These are phyloP conservation scores for Trochalopteron elliotii DNA, from an alignment of 2,113 vertebrate species.

Conservation along the genomic window DNA sequence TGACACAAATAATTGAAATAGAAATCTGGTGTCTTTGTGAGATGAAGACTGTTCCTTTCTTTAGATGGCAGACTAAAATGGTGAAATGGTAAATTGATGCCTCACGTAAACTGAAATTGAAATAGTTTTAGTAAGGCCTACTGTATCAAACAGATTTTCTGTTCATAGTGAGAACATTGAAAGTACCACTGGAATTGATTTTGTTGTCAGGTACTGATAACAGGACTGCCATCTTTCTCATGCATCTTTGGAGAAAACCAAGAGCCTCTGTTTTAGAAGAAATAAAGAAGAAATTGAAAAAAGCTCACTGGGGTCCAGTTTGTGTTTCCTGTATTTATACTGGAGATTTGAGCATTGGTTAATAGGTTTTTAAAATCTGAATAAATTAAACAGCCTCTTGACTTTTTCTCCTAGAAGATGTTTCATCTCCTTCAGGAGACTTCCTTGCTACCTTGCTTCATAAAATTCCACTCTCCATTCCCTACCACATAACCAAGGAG, in stretches of 20 bases:
- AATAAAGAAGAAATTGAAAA: neutral
- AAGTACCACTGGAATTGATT: neutral
- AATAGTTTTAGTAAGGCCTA: constrained; percentile 45
- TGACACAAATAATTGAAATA: constrained; percentile 51
- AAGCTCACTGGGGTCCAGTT: neutral
- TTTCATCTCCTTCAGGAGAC: neutral
- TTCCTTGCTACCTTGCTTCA: neutral
- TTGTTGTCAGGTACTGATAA: neutral
- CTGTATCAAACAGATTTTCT: constrained; percentile 45
- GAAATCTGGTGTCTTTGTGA: constrained; percentile 29
- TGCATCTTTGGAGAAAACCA: neutral
- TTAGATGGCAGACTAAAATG: neutral
- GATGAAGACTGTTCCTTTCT: constrained; percentile 27
- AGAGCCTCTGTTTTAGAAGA: neutral
- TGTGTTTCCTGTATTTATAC: neutral
- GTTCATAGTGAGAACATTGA: constrained; percentile 23
- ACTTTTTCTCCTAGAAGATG: neutral
- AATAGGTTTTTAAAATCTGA: neutral
- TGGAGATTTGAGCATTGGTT: neutral
- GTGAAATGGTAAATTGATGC: constrained; percentile 16
- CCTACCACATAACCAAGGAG: neutral
- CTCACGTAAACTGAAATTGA: neutral
- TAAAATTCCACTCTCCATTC: neutral
- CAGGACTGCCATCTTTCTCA: neutral
- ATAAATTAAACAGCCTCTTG: neutral